Evolutionary conservation across 1,140 invertebrate genomes (phyloP).

Genomic region (Drosophila nigromelanica): DNA sequence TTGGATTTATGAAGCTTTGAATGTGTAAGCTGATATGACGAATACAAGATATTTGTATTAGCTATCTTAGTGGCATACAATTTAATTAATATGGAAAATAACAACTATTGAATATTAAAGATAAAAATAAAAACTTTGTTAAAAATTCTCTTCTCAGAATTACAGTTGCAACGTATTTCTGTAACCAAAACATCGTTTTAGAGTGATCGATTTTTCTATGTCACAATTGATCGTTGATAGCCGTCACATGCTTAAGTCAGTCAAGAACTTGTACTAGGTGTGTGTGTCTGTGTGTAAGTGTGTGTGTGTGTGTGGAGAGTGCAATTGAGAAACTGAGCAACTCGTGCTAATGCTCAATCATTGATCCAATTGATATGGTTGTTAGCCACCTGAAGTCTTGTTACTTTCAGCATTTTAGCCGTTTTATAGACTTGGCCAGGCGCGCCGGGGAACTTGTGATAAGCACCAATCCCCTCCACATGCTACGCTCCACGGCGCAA

Average conservation of each 20-base stretch:
- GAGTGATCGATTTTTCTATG: conserved; percentile 3
- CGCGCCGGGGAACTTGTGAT: conserved; percentile 40
- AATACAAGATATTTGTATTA: no score
- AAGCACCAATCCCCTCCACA: conserved; percentile 14
- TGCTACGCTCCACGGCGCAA: neutral
- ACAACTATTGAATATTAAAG: no score
- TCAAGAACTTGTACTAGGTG: conserved; percentile 27
- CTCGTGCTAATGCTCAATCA: conserved; percentile 75
- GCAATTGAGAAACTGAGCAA: conserved; percentile 49
- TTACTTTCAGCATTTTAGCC: conserved; percentile 29
- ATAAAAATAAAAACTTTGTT: no score
- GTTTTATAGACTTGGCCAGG: conserved; percentile 13
- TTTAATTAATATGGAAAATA: no score
- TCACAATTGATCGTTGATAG: conserved; percentile 9
- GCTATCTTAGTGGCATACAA: no score
- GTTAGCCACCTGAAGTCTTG: conserved; percentile 35
- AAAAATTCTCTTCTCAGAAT: no score
- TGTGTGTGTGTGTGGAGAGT: conserved; percentile 1
- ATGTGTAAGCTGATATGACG: no score
- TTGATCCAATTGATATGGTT: conserved; percentile 58
- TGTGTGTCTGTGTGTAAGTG: no score
- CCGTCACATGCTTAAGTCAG: conserved; percentile 31
- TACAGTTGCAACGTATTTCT: no score
- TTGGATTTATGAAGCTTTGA: neutral
- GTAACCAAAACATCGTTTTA: no score